Evolutionary conservation across 2,113 vertebrate species (phyloP).

Genomic region (Natator depressus): DNA sequence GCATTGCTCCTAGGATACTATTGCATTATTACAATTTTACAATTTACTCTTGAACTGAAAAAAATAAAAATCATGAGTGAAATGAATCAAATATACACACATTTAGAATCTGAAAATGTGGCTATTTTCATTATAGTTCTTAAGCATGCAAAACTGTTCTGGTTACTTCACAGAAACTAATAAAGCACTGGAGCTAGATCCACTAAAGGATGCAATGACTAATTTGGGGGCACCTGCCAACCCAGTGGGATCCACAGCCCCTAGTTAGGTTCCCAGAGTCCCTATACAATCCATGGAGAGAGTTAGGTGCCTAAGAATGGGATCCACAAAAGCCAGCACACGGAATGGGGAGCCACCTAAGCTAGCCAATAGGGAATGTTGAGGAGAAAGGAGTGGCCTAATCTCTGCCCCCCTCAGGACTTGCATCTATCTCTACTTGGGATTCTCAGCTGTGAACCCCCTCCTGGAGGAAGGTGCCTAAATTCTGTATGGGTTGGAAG

Average conservation of each 20-base stretch:
- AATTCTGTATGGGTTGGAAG: too few relatives aligned
- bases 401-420: too few relatives aligned
- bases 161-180: not conserved
- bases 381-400: too few relatives aligned
- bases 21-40: not conserved
- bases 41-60: not conserved
- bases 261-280: not conserved
- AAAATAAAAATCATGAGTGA: not conserved
- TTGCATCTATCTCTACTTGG: too few relatives aligned
- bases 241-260: not conserved
- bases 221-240: not conserved
- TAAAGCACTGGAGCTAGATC: not conserved
- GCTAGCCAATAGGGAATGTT: too few relatives aligned
- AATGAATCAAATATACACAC: not conserved
- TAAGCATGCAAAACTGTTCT: fast-evolving
- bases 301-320: too few relatives aligned
- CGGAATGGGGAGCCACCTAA: too few relatives aligned
- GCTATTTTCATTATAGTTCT: not conserved
- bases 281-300: not conserved
- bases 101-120: not conserved
- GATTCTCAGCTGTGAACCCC: too few relatives aligned
- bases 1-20: not conserved
- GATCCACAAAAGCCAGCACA: too few relatives aligned
- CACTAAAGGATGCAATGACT: not conserved
- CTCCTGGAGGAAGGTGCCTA: too few relatives aligned